Evolutionary conservation across 2,113 vertebrate genomes (phyloP), one percentile per base, ranked within the genome.

Genomic region (Alligator mississippiensis): DNA sequence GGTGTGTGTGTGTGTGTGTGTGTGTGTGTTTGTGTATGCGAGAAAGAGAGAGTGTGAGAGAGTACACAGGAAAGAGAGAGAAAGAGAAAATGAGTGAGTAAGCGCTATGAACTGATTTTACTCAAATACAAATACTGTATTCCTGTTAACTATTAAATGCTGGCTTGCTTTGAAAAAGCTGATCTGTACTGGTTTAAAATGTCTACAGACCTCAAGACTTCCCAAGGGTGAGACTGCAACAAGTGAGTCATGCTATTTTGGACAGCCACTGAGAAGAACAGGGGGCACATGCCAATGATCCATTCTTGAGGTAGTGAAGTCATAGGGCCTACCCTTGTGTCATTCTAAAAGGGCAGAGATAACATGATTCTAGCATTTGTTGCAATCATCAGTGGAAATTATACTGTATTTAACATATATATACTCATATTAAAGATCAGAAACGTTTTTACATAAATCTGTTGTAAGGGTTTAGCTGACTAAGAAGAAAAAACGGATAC

Each of bases 71-170:
- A 47, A 47, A 47, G 6, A 47, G 38, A 47, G 38, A 47, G 38
- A 47, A 47, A 47, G 38, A 47, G 38, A 47, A 9, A 47, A 47
- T 47, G 47, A 47, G 47, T 47, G 47, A 47, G 47, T 47, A 9
- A 47, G 47, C 47, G 6, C 47, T 47, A 47, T 47, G 47, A 47
- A 47, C 47, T 9, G 47, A 47, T 47, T 47, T 47, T 47, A 47
- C 47, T 47, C 7, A 9, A 47, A 70, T 30, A 47, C 78, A 91
- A 61, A 88, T 66, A 74, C 7, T 54, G 13, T 57, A 4, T 68
- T 3, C 1, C 4, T 5, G n/a, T 1, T 57, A 13, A 60, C 34
- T 61, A 76, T 58, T 38, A n/a, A 4, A 72, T 14, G 77, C 0
- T 18, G 19, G 38, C 5, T 66, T 24, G 9, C 15, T 74, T 61